phyloP scores from a whole-genome alignment of 1,140 invertebrate genomes.

The Drosophila dunni region DNA sequence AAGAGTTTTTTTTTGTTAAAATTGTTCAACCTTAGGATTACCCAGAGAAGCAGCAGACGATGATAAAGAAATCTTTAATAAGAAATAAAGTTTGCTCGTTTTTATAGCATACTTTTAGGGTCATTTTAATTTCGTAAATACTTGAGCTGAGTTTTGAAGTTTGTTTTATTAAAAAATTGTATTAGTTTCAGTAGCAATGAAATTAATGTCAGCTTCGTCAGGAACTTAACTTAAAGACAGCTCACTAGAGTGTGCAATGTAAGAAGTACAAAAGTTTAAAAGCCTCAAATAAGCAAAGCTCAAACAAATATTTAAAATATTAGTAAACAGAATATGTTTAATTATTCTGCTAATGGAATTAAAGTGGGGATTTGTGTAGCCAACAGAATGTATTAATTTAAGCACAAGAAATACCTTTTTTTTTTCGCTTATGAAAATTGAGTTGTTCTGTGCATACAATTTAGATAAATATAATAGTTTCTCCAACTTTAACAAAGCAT shows the following conservation, averaged over 20 bases:
- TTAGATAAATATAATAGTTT: conserved; percentile 13
- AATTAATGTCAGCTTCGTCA: too few species aligned
- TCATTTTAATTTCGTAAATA: not conserved
- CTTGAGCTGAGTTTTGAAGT: too few species aligned
- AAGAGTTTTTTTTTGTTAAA: conserved; percentile 1
- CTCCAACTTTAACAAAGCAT: conserved; percentile 1
- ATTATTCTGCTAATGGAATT: not conserved
- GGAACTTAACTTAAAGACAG: too few species aligned
- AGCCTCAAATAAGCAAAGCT: too few species aligned
- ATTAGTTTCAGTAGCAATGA: too few species aligned
- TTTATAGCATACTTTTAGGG: not conserved
- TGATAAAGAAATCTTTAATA: not conserved
- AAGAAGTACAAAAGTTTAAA: too few species aligned
- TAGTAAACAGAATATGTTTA: not conserved
- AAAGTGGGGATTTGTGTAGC: not conserved
- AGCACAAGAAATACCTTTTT: not conserved
- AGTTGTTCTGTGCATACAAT: conserved; percentile 11
- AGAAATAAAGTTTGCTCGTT: not conserved
- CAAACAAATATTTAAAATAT: too few species aligned
- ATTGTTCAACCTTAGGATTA: not conserved
- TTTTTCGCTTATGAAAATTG: not conserved
- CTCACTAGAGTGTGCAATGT: too few species aligned
- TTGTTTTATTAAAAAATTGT: too few species aligned
- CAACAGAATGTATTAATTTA: not conserved
- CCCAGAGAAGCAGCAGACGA: not conserved